These are phyloP conservation scores for Torymus auratus DNA, from an alignment of 2,888 invertebrate species.

Conservation along the genomic window DNA sequence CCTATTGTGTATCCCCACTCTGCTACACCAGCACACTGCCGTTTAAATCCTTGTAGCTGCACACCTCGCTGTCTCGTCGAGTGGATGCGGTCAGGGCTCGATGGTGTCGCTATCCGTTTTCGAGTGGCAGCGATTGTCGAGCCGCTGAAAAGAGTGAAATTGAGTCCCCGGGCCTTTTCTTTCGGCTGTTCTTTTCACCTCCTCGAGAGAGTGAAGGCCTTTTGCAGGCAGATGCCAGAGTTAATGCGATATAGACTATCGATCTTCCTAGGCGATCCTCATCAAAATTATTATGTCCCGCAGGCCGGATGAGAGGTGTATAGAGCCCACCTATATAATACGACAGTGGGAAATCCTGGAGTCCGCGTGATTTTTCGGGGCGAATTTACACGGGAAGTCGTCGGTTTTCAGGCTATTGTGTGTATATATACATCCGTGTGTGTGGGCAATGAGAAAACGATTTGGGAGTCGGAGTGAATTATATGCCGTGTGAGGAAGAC, in stretches of 20 bases:
- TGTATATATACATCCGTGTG: too few relatives aligned
- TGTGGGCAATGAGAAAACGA: too few relatives aligned
- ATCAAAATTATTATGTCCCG: too few relatives aligned
- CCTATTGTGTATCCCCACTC: background rate
- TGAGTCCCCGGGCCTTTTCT: constrained; percentile 65
- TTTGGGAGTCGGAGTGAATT: too few relatives aligned
- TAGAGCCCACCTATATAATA: too few relatives aligned
- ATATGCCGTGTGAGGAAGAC: too few relatives aligned
- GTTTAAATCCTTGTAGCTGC: constrained; percentile 54
- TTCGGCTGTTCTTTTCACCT: background rate
- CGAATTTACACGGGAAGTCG: too few relatives aligned
- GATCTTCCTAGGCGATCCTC: constrained; percentile 38
- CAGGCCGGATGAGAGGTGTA: too few relatives aligned
- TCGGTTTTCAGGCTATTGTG: too few relatives aligned
- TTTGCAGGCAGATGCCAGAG: constrained; percentile 52
- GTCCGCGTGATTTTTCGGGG: too few relatives aligned
- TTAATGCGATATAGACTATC: constrained; percentile 51
- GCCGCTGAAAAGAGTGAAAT: constrained; percentile 75
- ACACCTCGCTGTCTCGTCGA: background rate
- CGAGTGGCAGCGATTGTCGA: constrained; percentile 74
- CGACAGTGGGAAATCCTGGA: too few relatives aligned
- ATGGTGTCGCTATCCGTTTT: constrained; percentile 70
- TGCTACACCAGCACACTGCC: background rate
- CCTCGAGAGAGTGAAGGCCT: constrained; percentile 31
- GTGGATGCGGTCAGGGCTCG: constrained; percentile 60